Evolutionary conservation across 2,113 vertebrate genomes (phyloP), one percentile per base, ranked within the genome.

Genomic region (Pimephales promelas): DNA sequence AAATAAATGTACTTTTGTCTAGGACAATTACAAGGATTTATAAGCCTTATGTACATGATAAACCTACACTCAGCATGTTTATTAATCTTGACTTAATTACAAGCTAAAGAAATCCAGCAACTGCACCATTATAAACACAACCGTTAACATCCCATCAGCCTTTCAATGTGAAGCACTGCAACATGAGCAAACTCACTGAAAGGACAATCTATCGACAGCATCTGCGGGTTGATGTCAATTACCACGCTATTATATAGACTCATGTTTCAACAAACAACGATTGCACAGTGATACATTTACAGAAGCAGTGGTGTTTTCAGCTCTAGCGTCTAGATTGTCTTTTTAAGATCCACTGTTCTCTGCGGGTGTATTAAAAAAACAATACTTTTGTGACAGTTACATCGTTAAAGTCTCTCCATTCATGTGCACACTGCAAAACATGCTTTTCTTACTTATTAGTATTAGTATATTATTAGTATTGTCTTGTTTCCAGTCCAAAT

Each of bases 111-210:
- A 68, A 22, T 68, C 22, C 64, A 68, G 34, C 64, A 68, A 36
- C 31, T 36, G 52, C 18, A 22, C 20, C 49, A 52, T 54, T 22
- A 54, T 54, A 54, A 54, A 54, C 52, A 54, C 18, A 16, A 22
- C 18, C 52, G 36, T 68, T 68, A 68, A 68, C 64, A 36, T 68
- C 31, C 64, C 64, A 68, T 68, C 64, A 36, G 34, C 64, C 31
- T 4, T 34, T 28, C 14, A 10, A 4, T 66, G 16, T 22, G 31
- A 36, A 40, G 22, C 64, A 40, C 34, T 36, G 49, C 34, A 3
- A 40, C 14, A 40, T 3, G 20, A 40, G 18, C 34, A 20, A n/a
- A 68, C 10, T 11, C 10, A 36, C 22, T 36, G 10, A 22, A 2
- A 36, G 31, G 9, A 5, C 9, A 68, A 22, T 22, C 64, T 68